Base-by-base conservation (phyloP, 2,888 invertebrate genomes). In the Xestia xanthographa region DNA sequence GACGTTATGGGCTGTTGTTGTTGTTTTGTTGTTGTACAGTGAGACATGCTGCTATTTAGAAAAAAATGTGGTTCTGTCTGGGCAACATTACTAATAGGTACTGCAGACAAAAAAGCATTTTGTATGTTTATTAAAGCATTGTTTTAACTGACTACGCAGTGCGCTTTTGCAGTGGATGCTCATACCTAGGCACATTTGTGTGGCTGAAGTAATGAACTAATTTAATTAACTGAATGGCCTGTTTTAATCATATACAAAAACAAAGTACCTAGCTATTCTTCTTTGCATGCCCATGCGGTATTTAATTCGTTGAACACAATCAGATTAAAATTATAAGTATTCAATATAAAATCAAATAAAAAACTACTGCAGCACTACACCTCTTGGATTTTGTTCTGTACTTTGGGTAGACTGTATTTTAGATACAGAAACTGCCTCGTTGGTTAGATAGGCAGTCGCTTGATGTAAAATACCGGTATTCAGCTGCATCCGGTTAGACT, bases 121-220 rank as follows among this genome's bases (percentile, higher is more conserved):
- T 62, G 29, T 74, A 76, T 48, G 29, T 62, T 41, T 43, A 77
- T 43, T 48, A n/a, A 62, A 48, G 29, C 77, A 77, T 60, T 60
- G 62, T 74, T 48, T 56, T 20, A 17, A 53, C 5, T 20, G 20
- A 17, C 11, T 53, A 43, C 29, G 41, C n/a, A n/a, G n/a, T n/a
- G n/a, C n/a, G n/a, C n/a, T 72, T 43, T 26, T 22, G 48, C 50
- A 29, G 20, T 71, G 14, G 20, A 26, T 34, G 34, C 0, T 74
- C 1, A 34, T 14, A n/a, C 34, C 22, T 22, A 43, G 43, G 0
- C n/a, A 72, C 29, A 20, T 6, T 43, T 56, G n/a, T 12, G 34
- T 34, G n/a, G n/a, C n/a, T 56, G 12, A n/a, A 56, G 34, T 11
- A 20, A n/a, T 43, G 20, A 34, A n/a, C 17, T n/a, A 53, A 53